Percentiles rank a stretch among this genome's conserved stretches.
phyloP scores from a whole-genome alignment of 2,113 vertebrate species.

The Varanus komodoensis region DNA sequence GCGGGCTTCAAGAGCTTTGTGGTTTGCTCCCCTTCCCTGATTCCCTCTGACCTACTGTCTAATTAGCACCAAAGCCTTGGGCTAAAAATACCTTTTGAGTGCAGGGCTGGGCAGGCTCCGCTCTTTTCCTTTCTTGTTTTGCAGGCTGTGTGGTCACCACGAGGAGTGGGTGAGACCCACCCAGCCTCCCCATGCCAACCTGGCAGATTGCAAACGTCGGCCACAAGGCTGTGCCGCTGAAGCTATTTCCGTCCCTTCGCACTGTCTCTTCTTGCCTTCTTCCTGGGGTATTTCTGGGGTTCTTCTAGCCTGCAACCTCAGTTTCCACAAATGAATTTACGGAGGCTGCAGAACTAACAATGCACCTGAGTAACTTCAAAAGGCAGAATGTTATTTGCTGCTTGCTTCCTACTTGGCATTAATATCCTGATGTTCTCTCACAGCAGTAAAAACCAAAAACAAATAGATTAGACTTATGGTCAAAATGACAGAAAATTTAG shows the following conservation, averaged over 20 bases:
- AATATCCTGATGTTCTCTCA: not conserved
- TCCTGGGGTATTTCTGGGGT: not conserved
- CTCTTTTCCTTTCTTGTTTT: slow-evolving; percentile 30
- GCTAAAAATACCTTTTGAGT: slow-evolving; percentile 41
- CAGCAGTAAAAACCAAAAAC: not conserved
- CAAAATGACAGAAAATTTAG: not conserved
- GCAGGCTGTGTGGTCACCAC: slow-evolving; percentile 46
- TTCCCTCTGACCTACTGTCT: slow-evolving; percentile 41
- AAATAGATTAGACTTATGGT: not conserved
- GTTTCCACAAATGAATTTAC: not conserved
- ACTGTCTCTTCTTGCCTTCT: not conserved
- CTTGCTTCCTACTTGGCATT: not conserved
- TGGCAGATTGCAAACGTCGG: slow-evolving; percentile 28
- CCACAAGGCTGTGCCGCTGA: not conserved
- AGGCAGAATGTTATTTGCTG: not conserved
- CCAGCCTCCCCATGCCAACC: slow-evolving; percentile 26
- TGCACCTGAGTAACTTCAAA: not conserved
- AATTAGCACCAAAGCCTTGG: slow-evolving; percentile 38
- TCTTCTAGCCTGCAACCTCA: not conserved
- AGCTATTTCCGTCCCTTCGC: slow-evolving; percentile 17
- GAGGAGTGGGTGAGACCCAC: slow-evolving; percentile 20
- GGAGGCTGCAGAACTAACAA: not conserved
- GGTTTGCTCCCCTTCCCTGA: slow-evolving; percentile 31
- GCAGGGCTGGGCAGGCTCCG: slow-evolving; percentile 34
- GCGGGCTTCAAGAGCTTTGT: slow-evolving; percentile 14